Percentiles rank a stretch among this genome's conserved stretches.
Conservation (phyloP, 1,140 invertebrate genomes). For the Bombus affinis region DNA sequence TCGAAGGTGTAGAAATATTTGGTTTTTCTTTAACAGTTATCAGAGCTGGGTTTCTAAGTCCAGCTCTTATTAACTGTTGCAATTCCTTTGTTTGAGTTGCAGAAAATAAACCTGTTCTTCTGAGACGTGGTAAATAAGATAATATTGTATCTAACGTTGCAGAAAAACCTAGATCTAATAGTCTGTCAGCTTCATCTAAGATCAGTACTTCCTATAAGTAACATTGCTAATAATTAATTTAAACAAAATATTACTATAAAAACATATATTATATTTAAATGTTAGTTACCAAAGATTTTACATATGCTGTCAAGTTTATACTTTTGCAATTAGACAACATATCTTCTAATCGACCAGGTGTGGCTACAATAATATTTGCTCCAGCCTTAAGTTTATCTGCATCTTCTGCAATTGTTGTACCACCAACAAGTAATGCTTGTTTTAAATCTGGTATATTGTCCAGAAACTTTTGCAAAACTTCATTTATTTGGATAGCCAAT, state of each 20-base stretch:
- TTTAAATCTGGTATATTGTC: conserved; percentile 82
- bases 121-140: conserved; percentile 94
- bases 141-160: conserved; percentile 95
- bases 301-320: conserved; percentile 85
- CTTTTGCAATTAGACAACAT: conserved; percentile 87
- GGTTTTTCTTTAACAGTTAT: conserved; percentile 95
- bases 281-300: conserved; percentile 88
- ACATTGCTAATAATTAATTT: neutral
- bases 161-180: conserved; percentile 96
- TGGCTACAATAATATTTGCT: conserved; percentile 94
- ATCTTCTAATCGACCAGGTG: conserved; percentile 96
- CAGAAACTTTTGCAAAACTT: conserved; percentile 88
- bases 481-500: conserved; percentile 93
- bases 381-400: conserved; percentile 88
- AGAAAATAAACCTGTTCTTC: conserved; percentile 98
- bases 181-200: conserved; percentile 97
- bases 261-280: conserved; percentile 21
- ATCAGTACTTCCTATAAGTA: conserved; percentile 92
- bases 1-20: conserved; percentile 90
- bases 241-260: neutral
- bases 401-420: conserved; percentile 89
- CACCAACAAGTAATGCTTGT: conserved; percentile 91
- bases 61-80: conserved; percentile 94
- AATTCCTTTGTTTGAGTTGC: conserved; percentile 99
- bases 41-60: conserved; percentile 96